Evolutionary conservation across 2,888 invertebrate genomes (phyloP).

Genomic region (Carpatolechia fugitivella): DNA sequence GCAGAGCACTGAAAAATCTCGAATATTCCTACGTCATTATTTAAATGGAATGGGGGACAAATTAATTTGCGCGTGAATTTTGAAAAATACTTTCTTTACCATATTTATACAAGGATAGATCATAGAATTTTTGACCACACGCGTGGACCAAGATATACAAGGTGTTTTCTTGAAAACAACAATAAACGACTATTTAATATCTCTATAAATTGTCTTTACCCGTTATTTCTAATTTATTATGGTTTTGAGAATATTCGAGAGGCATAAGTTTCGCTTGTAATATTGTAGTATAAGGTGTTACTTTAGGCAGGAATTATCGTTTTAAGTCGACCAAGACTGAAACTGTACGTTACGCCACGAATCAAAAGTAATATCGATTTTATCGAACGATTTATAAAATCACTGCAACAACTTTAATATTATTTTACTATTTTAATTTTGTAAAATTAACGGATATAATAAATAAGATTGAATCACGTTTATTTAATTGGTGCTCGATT

Average conservation of each 20-base stretch:
- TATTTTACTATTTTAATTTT: conserved; percentile 16
- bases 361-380: not conserved
- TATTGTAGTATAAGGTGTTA: conserved; percentile 6
- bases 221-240: too few relatives aligned
- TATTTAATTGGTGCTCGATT: conserved; percentile 3
- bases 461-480: too few relatives aligned
- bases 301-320: conserved; percentile 22
- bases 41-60: too few relatives aligned
- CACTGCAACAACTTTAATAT: not conserved
- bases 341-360: conserved; percentile 28
- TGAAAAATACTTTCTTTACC: too few relatives aligned
- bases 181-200: too few relatives aligned
- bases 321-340: conserved; percentile 50
- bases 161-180: too few relatives aligned
- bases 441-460: conserved; percentile 4
- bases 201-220: too few relatives aligned
- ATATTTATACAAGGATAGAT: too few relatives aligned
- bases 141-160: too few relatives aligned
- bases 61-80: too few relatives aligned
- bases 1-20: conserved; percentile 4
- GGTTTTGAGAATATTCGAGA: not conserved
- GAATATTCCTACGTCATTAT: too few relatives aligned
- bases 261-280: conserved; percentile 11
- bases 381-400: not conserved
- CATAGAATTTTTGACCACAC: too few relatives aligned